These are phyloP conservation scores for Acipenser oxyrinchus DNA, from an alignment of 2,797 vertebrate species.

Conservation along the genomic window DNA sequence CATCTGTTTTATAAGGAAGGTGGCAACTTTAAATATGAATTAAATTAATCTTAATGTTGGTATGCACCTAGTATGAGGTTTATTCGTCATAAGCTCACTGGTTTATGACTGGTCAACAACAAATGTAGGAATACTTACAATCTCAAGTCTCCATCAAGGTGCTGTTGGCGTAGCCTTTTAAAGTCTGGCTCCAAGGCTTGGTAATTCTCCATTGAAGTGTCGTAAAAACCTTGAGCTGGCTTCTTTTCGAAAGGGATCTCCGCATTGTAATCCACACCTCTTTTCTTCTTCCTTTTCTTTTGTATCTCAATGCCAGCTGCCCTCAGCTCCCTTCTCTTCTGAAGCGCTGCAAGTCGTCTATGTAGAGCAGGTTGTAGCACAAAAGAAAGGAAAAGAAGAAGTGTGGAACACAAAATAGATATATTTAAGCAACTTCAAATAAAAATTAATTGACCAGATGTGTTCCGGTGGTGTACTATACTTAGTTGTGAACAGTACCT, in stretches of 20 bases:
- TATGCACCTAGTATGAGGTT: no score
- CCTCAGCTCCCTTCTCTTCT: slow-evolving; percentile 90
- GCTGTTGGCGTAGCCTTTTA: slow-evolving; percentile 88
- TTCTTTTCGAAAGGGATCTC: slow-evolving; percentile 98
- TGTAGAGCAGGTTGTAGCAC: background rate
- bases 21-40: no score
- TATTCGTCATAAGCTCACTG: no score
- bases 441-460: no score
- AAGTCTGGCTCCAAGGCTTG: slow-evolving; percentile 86
- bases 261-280: slow-evolving; percentile 97
- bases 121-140: slow-evolving; percentile 67
- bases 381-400: no score
- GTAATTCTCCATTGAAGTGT: slow-evolving; percentile 96
- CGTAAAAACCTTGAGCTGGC: slow-evolving; percentile 88
- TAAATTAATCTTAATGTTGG: no score
- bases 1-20: no score
- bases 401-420: no score
- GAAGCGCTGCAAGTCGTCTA: slow-evolving; percentile 90
- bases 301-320: slow-evolving; percentile 92
- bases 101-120: background rate
- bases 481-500: no score
- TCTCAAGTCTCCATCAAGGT: slow-evolving; percentile 90
- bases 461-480: no score
- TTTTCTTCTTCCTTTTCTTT: slow-evolving; percentile 97
- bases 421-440: no score